Conservation (phyloP, 2,888 invertebrate genomes). For the Siphonodentalium dalli region DNA sequence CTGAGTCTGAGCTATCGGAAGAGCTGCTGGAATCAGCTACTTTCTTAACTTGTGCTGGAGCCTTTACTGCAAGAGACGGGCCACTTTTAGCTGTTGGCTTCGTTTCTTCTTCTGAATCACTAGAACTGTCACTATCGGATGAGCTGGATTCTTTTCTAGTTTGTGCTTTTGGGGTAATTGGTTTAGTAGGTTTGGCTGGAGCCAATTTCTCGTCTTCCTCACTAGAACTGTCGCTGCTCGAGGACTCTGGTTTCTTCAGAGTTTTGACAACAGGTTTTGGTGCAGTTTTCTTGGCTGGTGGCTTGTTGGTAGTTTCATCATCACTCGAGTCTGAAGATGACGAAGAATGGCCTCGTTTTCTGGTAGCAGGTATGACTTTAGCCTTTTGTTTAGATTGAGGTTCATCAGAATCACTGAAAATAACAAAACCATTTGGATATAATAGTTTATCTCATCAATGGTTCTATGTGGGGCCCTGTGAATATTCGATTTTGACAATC, state of each 20-base stretch:
- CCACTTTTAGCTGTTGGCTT: slow-evolving; percentile 5
- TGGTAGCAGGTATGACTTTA: background rate
- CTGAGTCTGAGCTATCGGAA: slow-evolving; percentile 26
- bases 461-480: no score
- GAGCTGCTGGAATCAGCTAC: slow-evolving; percentile 25
- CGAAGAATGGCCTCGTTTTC: no score
- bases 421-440: no score
- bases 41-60: slow-evolving; percentile 5
- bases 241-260: background rate
- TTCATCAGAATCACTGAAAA: no score
- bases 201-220: background rate
- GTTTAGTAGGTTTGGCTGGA: no score
- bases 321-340: background rate
- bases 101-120: slow-evolving; percentile 5
- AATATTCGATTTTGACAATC: no score
- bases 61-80: background rate
- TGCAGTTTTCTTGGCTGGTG: background rate
- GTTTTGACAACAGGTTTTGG: background rate
- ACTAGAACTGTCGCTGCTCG: background rate
- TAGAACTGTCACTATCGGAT: background rate
- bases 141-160: no score
- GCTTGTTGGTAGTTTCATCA: background rate
- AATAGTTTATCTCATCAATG: no score
- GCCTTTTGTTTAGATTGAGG: background rate
- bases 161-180: no score